Conservation (phyloP, 1,140 invertebrate species). For the Sipha flava region DNA sequence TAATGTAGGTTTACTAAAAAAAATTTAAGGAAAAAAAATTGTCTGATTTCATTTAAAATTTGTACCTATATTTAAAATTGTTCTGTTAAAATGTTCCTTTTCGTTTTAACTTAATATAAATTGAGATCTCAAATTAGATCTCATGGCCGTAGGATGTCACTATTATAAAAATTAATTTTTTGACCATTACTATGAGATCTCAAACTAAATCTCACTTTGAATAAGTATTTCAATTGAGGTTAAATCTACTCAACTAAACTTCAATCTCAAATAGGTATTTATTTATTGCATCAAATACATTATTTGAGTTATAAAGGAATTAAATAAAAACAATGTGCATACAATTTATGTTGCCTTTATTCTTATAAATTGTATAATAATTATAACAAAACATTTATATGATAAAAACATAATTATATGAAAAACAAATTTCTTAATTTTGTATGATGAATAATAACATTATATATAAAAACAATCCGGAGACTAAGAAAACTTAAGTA, state of each 20-base stretch:
- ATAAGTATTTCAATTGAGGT: neutral
- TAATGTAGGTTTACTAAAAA: neutral
- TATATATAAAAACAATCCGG: neutral
- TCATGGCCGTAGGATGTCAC: neutral
- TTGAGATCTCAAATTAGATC: neutral
- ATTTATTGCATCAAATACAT: neutral
- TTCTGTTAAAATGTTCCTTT: neutral
- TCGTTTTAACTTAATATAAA: neutral
- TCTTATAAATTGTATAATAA: neutral
- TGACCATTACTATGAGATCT: neutral
- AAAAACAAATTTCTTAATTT: neutral
- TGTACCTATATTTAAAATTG: neutral
- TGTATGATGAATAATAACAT: neutral
- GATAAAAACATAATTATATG: neutral
- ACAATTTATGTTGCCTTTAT: neutral
- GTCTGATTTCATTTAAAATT: neutral
- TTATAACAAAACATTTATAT: neutral
- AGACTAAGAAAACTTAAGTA: neutral
- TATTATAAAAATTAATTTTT: neutral
- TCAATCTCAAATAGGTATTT: neutral
- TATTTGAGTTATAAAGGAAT: neutral
- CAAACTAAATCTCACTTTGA: neutral
- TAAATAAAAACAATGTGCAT: neutral
- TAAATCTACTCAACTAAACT: neutral
- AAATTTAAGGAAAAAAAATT: neutral